phyloP scores from a whole-genome alignment of 2,888 invertebrate genomes.

The Habrosyne pyritoides region DNA sequence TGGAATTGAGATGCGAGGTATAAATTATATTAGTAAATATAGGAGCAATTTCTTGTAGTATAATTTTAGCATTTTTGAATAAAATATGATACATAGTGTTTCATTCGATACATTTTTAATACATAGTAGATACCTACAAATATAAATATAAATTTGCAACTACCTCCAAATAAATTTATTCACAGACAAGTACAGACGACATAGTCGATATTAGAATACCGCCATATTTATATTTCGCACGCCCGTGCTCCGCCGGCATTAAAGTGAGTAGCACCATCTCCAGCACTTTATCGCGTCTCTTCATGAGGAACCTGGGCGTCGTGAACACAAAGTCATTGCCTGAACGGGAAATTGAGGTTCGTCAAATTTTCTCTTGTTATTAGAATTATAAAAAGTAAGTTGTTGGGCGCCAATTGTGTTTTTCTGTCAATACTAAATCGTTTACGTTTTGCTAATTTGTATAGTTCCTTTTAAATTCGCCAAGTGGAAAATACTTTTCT shows the following conservation, averaged over 20 bases:
- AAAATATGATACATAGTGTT: too few relatives aligned
- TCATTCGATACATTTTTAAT: too few relatives aligned
- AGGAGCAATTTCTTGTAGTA: background rate
- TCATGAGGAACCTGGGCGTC: constrained; percentile 48
- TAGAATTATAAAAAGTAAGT: background rate
- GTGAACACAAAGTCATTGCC: constrained; percentile 19
- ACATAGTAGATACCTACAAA: background rate
- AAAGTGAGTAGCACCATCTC: constrained; percentile 27
- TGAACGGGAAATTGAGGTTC: constrained; percentile 53
- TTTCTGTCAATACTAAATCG: too few relatives aligned
- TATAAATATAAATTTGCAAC: background rate
- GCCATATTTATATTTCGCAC: constrained; percentile 36
- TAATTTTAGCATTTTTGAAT: too few relatives aligned
- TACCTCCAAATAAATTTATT: constrained; percentile 12
- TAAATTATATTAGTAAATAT: too few relatives aligned
- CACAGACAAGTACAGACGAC: constrained; percentile 46
- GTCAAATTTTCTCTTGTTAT: background rate
- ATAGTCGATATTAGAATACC: constrained; percentile 45
- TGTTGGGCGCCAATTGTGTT: background rate
- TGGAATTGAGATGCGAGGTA: constrained; percentile 67
- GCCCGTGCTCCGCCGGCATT: constrained; percentile 49
- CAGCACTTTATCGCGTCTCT: constrained; percentile 36
- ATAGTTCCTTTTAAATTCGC: too few relatives aligned
- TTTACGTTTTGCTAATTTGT: too few relatives aligned
- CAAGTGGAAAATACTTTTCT: too few relatives aligned